These are phyloP conservation scores for Mylabris sibirica DNA, from an alignment of 2,888 invertebrate species.

Conservation along the genomic window DNA sequence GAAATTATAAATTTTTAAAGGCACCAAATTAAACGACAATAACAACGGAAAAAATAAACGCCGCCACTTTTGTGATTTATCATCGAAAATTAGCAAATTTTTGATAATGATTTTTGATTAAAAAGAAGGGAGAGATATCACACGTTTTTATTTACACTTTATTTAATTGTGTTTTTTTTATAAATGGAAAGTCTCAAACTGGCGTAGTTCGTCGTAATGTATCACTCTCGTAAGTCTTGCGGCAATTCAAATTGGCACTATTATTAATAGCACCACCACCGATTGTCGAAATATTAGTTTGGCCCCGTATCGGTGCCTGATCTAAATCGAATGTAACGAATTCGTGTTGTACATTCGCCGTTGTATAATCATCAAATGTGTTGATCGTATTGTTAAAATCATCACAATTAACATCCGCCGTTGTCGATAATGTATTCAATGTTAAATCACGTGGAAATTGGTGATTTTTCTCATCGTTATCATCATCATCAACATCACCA, in stretches of 20 bases:
- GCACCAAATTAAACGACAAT: background rate
- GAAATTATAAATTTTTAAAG: background rate
- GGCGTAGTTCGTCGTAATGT: conserved; percentile 69
- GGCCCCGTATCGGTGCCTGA: conserved; percentile 53
- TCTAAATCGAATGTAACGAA: conserved; percentile 76
- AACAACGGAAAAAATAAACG: background rate
- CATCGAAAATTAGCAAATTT: background rate
- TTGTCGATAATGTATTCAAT: conserved; percentile 73
- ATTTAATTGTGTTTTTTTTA: background rate
- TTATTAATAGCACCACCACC: conserved; percentile 28
- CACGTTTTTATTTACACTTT: conserved; percentile 9
- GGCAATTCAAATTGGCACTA: conserved; percentile 48
- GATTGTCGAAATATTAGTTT: conserved; percentile 44
- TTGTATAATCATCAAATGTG: conserved; percentile 65
- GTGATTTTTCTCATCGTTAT: conserved; percentile 16
- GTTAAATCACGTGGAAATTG: conserved; percentile 68
- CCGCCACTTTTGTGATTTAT: background rate
- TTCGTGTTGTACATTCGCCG: conserved; percentile 69
- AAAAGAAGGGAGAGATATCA: conserved; percentile 4
- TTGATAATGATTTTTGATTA: conserved; percentile 12
- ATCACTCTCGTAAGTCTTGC: conserved; percentile 62
- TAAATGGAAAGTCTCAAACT: conserved; percentile 57
- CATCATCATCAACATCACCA: conserved; percentile 2
- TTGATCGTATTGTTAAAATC: conserved; percentile 55
- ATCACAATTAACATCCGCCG: conserved; percentile 66